Base-by-base conservation (phyloP, 1,140 invertebrate genomes). In the Ceratosolen fusciceps region DNA sequence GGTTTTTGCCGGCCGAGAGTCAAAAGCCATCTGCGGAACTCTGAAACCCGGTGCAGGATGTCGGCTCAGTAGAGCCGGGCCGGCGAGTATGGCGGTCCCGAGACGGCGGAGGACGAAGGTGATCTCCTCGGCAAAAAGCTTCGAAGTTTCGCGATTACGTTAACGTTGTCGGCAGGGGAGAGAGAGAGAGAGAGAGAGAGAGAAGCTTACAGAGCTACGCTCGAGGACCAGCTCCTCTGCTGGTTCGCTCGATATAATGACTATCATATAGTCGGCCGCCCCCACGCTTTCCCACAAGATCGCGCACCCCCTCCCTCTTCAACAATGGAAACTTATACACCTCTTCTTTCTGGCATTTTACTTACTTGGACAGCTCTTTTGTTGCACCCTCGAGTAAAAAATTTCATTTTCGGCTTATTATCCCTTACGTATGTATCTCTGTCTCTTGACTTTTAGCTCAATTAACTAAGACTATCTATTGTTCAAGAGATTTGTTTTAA, bases 191-290 rank as follows among this genome's bases (percentile, higher is more conserved):
- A n/a, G n/a, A n/a, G n/a, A n/a, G n/a, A n/a, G n/a, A n/a, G n/a
- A n/a, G n/a, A 52, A 77, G 75, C 62, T 77, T 77, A 77, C 24
- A 47, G 16, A 56, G 62, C 39, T 72, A 19, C 70, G 47, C 70
- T n/a, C 19, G 47, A 72, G 34, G n/a, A n/a, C n/a, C n/a, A 72
- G 60, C 39, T 49, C 31, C 60, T 60, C n/a, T 43, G 12, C 37
- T 68, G 72, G 58, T 75, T 54, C 47, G 54, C 54, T 77, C 76
- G 12, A 77, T 77, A 77, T 77, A 77, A 77, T 77, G 68, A 77
- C 68, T 77, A 71, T 77, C 65, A 52, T 70, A 58, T 37, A 71
- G 24, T 43, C 56, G 7, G 0, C 26, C 77, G 62, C 29, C 10
- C 74, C 26, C 77, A 52, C 29, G 21, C 74, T 37, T 60, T 54